phyloP scores from a whole-genome alignment of 2,888 invertebrate species.

The Andrena camellia region DNA sequence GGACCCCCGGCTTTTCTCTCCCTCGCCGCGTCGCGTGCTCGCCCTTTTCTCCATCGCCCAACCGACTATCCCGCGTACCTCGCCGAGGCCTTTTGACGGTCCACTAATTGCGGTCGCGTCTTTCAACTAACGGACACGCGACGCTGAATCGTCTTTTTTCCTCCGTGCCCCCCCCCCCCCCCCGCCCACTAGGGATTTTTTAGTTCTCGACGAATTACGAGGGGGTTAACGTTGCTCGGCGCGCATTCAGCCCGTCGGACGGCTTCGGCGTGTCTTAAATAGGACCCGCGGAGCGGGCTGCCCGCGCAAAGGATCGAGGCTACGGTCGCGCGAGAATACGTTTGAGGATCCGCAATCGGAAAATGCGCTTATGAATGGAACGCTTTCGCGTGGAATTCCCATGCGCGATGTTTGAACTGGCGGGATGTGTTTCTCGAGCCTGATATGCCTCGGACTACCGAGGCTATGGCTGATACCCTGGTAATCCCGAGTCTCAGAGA shows the following conservation, averaged over 20 bases:
- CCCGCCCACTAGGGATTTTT: background rate
- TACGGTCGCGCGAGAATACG: background rate
- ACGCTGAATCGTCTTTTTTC: conserved; percentile 39
- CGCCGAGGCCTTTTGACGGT: conserved; percentile 67
- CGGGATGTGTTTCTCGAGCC: background rate
- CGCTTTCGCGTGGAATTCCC: too few species aligned
- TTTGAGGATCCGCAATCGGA: background rate
- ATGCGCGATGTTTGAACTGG: too few species aligned
- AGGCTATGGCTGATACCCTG: too few species aligned
- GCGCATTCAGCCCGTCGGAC: background rate
- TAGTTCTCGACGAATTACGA: background rate
- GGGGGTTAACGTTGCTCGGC: conserved; percentile 12
- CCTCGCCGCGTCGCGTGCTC: background rate
- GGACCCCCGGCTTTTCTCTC: background rate
- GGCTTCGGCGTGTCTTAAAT: background rate
- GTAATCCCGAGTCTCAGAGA: too few species aligned
- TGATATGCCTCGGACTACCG: background rate
- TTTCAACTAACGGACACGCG: conserved; percentile 40
- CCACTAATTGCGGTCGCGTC: conserved; percentile 74
- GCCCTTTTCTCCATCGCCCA: background rate
- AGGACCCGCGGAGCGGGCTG: background rate
- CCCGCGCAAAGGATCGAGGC: background rate
- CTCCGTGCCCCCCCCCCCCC: background rate
- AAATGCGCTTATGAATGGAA: too few species aligned
- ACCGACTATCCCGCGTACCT: conserved; percentile 22